phyloP scores from a whole-genome alignment of 92 coral and sea anemone genomes.

The Umimayanthus kanabou region DNA sequence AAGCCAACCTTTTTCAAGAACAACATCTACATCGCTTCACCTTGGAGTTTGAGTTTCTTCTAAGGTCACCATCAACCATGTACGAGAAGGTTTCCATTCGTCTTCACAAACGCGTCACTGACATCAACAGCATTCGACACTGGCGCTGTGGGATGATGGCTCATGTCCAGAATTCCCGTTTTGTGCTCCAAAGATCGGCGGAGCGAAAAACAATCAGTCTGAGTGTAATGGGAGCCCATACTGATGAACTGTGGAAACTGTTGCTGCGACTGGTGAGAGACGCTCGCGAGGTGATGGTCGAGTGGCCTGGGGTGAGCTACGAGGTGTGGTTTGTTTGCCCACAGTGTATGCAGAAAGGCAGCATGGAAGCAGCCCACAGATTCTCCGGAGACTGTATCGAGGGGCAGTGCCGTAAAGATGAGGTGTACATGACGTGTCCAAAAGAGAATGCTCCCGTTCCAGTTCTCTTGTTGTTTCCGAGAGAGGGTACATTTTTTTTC shows the following conservation, averaged over 20 bases:
- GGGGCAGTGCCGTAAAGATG: conserved; percentile 29
- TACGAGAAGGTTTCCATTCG: conserved; percentile 61
- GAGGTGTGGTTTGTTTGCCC: conserved; percentile 72
- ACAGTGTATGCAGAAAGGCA: conserved; percentile 50
- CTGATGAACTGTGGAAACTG: conserved; percentile 53
- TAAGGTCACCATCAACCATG: conserved; percentile 54
- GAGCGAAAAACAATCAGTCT: conserved; percentile 39
- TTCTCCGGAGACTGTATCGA: conserved; percentile 47
- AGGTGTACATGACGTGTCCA: conserved; percentile 56
- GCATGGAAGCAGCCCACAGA: conserved; percentile 42
- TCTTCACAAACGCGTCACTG: conserved; percentile 54
- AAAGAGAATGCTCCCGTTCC: conserved; percentile 39
- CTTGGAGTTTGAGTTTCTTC: conserved; percentile 62
- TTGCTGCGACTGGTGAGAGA: conserved; percentile 47
- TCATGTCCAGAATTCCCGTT: conserved; percentile 23
- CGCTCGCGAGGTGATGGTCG: conserved; percentile 41
- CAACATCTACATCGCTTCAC: conserved; percentile 30
- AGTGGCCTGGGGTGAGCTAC: conserved; percentile 66
- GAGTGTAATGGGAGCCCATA: conserved; percentile 48
- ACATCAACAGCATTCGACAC: conserved; percentile 53
- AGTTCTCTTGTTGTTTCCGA: conserved; percentile 36
- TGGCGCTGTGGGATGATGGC: conserved; percentile 68
- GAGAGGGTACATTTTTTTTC: not conserved
- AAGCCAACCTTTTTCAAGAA: not conserved
- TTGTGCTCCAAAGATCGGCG: conserved; percentile 50